Evolutionary conservation across 2,797 vertebrate species (phyloP).

Genomic region (Xerus rutilus): DNA sequence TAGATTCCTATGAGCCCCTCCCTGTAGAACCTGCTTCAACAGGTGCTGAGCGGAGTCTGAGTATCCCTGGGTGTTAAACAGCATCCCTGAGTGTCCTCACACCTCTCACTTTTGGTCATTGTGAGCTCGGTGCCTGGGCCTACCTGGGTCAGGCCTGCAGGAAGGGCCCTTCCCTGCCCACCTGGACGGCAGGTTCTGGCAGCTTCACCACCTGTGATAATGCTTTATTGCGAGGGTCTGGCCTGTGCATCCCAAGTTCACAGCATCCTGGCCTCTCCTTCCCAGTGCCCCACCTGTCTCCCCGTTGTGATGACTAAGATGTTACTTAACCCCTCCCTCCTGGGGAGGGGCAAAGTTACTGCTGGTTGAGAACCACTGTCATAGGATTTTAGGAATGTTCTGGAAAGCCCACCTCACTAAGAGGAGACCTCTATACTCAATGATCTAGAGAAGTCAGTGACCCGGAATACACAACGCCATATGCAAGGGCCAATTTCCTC

Average conservation of each 20-base stretch:
- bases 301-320: not conserved
- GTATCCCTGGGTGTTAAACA: not conserved
- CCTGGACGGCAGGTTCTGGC: too few species aligned
- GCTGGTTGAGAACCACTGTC: not conserved
- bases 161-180: not conserved
- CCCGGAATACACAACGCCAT: not conserved
- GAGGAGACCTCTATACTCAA: not conserved
- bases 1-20: accelerated
- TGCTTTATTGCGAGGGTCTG: not conserved
- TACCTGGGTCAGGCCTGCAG: not conserved
- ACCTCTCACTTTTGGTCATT: not conserved
- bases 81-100: not conserved
- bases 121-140: not conserved
- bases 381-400: not conserved
- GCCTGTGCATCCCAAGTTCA: not conserved
- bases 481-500: not conserved
- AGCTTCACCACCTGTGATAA: accelerated
- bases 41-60: not conserved
- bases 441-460: not conserved
- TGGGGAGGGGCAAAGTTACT: not conserved
- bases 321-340: not conserved
- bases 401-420: not conserved
- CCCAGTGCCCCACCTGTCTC: not conserved
- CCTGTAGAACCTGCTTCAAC: not conserved
- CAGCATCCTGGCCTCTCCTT: not conserved